These are phyloP conservation scores for Drepana arcuata DNA, from an alignment of 1,140 invertebrate species.

Conservation along the genomic window DNA sequence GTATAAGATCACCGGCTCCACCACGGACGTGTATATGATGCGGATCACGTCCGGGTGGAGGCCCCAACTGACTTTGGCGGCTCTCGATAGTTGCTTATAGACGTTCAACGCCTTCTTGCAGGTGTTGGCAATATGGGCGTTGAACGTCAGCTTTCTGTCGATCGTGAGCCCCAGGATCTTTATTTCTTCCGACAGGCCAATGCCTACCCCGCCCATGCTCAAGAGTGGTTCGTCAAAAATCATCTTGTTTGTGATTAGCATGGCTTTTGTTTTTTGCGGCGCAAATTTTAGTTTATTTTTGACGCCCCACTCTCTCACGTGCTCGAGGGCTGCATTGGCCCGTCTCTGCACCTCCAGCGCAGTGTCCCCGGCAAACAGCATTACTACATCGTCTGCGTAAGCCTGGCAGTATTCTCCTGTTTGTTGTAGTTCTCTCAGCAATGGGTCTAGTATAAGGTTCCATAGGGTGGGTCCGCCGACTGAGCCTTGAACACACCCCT, in stretches of 20 bases:
- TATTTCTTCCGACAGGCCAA: no score
- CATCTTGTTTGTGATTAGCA: background rate
- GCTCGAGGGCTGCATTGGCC: background rate
- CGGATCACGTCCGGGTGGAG: no score
- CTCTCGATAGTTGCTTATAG: conserved; percentile 3
- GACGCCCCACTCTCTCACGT: conserved; percentile 1
- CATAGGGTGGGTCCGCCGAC: conserved; percentile 1
- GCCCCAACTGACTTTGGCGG: no score
- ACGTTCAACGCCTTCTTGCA: background rate
- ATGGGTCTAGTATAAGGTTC: conserved; percentile 4
- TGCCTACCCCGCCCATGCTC: no score
- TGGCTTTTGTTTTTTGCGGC: background rate
- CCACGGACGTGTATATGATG: no score
- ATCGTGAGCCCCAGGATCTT: no score
- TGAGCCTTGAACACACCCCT: conserved; percentile 6
- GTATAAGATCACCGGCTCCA: no score
- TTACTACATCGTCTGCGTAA: conserved; percentile 5
- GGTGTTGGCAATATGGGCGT: no score
- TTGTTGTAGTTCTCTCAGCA: background rate
- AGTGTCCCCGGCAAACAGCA: conserved; percentile 2
- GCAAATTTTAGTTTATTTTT: background rate
- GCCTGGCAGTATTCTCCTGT: background rate
- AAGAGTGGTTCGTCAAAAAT: no score
- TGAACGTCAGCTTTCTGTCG: no score
- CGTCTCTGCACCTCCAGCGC: background rate